These are phyloP conservation scores for Hypsopygia costalis DNA, from an alignment of 2,888 invertebrate genomes.

Conservation along the genomic window DNA sequence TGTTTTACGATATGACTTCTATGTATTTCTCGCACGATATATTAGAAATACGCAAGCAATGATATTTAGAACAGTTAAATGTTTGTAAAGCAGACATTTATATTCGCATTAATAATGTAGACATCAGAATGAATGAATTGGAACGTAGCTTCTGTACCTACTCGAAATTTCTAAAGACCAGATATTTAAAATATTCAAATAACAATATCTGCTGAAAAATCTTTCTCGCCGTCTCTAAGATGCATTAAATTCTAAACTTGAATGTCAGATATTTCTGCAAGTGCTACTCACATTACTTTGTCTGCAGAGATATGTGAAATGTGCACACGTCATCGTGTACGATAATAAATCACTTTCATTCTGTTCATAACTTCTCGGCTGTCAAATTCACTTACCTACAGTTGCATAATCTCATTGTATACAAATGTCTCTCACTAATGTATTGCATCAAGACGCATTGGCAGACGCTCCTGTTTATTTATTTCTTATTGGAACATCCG, in stretches of 20 bases:
- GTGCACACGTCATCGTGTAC: background rate
- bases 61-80: background rate
- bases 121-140: background rate
- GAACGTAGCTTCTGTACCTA: too few species aligned
- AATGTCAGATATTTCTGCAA: too few species aligned
- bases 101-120: background rate
- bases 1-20: background rate
- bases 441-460: constrained; percentile 2
- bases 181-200: too few species aligned
- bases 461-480: constrained; percentile 36
- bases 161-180: too few species aligned
- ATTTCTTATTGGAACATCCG: constrained; percentile 47
- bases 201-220: too few species aligned
- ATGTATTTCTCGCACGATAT: too few species aligned
- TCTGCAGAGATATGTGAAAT: background rate
- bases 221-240: too few species aligned
- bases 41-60: too few species aligned
- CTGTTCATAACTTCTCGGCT: background rate
- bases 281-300: background rate
- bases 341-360: constrained; percentile 1
- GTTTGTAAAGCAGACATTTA: background rate
- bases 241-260: too few species aligned
- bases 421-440: background rate
- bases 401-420: constrained; percentile 4
- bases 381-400: background rate